A percentile compares a stretch with the other conserved stretches of the same genome.
phyloP scores from a whole-genome alignment of 2,113 vertebrate genomes.

The Sylvietta virens region DNA sequence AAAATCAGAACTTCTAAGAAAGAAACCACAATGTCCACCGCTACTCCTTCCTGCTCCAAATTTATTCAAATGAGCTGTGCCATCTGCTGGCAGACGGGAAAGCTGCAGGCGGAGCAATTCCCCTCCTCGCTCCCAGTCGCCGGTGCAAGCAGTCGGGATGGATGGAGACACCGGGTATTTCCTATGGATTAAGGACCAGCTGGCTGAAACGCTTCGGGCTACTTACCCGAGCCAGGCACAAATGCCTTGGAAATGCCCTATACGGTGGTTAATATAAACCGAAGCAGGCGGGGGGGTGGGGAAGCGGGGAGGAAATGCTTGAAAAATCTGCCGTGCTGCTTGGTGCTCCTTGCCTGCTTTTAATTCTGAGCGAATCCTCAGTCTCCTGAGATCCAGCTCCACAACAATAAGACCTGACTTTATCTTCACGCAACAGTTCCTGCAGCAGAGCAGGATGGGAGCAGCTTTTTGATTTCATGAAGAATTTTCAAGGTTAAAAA shows the following conservation, averaged over 20 bases:
- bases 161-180: conserved; percentile 49
- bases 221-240: conserved; percentile 41
- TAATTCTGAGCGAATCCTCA: background rate
- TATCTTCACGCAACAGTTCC: conserved; percentile 49
- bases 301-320: background rate
- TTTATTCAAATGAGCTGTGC: conserved; percentile 39
- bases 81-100: conserved; percentile 61
- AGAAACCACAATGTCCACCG: background rate
- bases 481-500: background rate
- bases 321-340: background rate
- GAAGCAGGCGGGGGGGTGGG: background rate
- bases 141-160: background rate
- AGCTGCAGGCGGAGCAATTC: background rate
- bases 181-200: conserved; percentile 49
- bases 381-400: conserved; percentile 33
- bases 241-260: conserved; percentile 46
- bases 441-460: background rate
- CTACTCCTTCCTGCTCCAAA: background rate
- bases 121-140: background rate
- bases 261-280: background rate
- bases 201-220: conserved; percentile 26
- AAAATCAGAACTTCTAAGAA: conserved; percentile 18
- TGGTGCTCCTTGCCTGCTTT: background rate
- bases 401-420: conserved; percentile 31
- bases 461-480: background rate